Conservation (phyloP, 2,113 vertebrate species). For the Uria lomvia region DNA sequence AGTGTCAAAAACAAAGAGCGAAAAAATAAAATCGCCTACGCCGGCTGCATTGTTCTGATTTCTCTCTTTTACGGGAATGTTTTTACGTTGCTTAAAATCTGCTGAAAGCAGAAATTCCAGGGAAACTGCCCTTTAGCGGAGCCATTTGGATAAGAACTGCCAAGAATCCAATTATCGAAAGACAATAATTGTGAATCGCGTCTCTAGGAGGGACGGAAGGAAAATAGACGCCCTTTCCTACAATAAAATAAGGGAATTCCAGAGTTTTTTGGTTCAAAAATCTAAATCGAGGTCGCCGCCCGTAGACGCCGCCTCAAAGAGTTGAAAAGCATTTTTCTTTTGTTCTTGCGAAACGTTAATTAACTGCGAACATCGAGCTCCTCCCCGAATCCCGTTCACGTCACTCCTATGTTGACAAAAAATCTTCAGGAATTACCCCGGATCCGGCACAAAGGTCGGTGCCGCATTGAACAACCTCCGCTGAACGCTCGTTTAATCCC, state of each 20-base stretch:
- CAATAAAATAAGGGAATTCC: not conserved
- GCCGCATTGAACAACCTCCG: not conserved
- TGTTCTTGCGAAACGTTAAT: not conserved
- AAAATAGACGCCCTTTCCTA: not conserved
- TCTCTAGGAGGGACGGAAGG: not conserved
- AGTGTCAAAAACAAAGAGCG: not conserved
- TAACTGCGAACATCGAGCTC: not conserved
- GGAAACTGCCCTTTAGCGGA: not conserved
- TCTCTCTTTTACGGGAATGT: not conserved
- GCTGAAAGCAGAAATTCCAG: not conserved
- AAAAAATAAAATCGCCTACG: not conserved
- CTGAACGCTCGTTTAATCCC: not conserved
- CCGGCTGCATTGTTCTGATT: not conserved
- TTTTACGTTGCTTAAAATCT: not conserved
- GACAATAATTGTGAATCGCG: not conserved
- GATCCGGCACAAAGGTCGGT: no score
- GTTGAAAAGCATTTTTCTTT: not conserved
- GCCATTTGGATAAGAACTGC: no score
- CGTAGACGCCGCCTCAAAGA: not conserved
- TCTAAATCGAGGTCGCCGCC: not conserved
- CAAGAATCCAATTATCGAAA: no score
- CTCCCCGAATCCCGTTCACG: not conserved
- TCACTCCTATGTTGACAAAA: not conserved
- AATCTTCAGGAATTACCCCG: not conserved
- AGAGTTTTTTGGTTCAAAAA: not conserved